Percentiles rank a stretch among this genome's conserved stretches.
Conservation (phyloP, 2,797 vertebrate species). For the Echeneis naucrates region DNA sequence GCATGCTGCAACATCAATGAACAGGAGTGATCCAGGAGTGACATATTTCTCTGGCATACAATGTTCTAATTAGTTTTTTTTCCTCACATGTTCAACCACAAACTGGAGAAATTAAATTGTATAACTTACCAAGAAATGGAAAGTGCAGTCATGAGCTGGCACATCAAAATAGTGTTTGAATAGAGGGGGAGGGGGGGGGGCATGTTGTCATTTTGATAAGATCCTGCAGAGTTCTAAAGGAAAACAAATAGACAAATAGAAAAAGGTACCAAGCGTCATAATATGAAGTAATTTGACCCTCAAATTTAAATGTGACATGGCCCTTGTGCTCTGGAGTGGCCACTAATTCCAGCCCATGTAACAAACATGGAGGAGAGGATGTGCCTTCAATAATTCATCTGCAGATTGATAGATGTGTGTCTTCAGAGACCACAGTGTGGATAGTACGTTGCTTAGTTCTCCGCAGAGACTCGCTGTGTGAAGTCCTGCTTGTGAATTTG, state of each 20-base stretch:
- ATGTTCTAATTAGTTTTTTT: not conserved
- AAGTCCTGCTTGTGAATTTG: slow-evolving; percentile 69
- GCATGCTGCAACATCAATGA: not conserved
- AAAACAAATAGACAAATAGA: slow-evolving; percentile 30
- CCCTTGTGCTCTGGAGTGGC: slow-evolving; percentile 34
- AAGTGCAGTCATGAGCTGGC: not conserved
- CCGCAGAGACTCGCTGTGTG: slow-evolving; percentile 54
- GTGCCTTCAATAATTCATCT: slow-evolving; percentile 73
- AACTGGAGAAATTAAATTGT: not conserved
- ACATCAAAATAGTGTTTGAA: slow-evolving; percentile 11
- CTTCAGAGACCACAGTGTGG: slow-evolving; percentile 60
- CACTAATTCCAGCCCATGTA: slow-evolving; percentile 64
- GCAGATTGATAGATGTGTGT: slow-evolving; percentile 74
- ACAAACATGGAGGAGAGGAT: slow-evolving; percentile 48
- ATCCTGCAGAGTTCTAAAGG: slow-evolving; percentile 33
- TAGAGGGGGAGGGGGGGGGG: not conserved
- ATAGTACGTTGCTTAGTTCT: slow-evolving; percentile 56
- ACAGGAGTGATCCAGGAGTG: not conserved
- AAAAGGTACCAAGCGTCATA: slow-evolving; percentile 37
- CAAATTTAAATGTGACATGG: slow-evolving; percentile 46
- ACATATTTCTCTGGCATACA: not conserved
- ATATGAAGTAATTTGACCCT: slow-evolving; percentile 36
- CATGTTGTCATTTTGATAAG: slow-evolving; percentile 18
- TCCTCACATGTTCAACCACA: not conserved
- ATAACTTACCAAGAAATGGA: slow-evolving; percentile 10